phyloP scores from a whole-genome alignment of 1,140 invertebrate species.

The Drosophila tropicalis region DNA sequence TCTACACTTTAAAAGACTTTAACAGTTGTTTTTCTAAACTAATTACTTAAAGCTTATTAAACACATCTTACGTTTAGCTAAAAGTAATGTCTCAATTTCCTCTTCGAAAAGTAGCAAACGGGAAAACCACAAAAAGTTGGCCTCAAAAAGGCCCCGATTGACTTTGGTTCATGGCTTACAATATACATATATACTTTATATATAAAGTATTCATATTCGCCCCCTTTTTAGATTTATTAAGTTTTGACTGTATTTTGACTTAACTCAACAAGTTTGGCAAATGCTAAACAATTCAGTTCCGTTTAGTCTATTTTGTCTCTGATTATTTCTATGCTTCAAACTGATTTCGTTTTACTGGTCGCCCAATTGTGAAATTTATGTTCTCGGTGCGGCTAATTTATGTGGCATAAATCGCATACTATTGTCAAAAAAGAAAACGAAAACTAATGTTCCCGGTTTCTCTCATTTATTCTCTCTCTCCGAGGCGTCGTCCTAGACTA shows the following conservation, averaged over 20 bases:
- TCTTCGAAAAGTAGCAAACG: too few relatives aligned
- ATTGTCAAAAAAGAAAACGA: conserved; percentile 23
- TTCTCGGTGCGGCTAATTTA: conserved; percentile 49
- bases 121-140: too few relatives aligned
- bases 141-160: too few relatives aligned
- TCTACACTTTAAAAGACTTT: too few relatives aligned
- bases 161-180: too few relatives aligned
- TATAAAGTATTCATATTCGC: too few relatives aligned
- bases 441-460: conserved; percentile 17
- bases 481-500: background rate
- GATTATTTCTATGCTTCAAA: conserved; percentile 17
- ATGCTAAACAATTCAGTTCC: background rate
- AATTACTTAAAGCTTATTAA: too few relatives aligned
- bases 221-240: background rate
- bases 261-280: conserved; percentile 26
- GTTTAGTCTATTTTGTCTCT: conserved; percentile 18
- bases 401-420: conserved; percentile 27
- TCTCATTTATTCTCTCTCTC: background rate
- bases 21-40: too few relatives aligned
- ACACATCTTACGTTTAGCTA: too few relatives aligned
- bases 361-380: conserved; percentile 56
- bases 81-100: too few relatives aligned
- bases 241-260: conserved; percentile 13
- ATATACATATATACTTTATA: too few relatives aligned
- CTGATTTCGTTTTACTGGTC: conserved; percentile 35